A percentile compares a stretch with the other conserved stretches of the same genome.
Conservation (phyloP, 2,888 invertebrate genomes). For the Norana najaformis region DNA sequence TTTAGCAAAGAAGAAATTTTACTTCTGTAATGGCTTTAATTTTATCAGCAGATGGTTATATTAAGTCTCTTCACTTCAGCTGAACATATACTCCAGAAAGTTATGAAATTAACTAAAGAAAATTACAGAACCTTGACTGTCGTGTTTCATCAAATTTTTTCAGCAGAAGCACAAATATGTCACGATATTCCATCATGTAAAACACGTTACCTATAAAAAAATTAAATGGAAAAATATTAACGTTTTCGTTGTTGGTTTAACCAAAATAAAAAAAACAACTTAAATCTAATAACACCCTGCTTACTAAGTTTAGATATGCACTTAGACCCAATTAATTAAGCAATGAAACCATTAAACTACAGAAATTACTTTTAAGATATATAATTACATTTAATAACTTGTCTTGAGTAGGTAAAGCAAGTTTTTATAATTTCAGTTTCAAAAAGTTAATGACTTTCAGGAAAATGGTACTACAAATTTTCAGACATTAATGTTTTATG, state of each 20-base stretch:
- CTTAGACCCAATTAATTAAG: background rate
- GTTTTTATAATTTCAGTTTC: background rate
- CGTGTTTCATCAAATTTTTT: slow-evolving; percentile 81
- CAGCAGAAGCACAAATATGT: slow-evolving; percentile 80
- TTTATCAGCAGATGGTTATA: background rate
- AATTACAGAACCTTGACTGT: slow-evolving; percentile 74
- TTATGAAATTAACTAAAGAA: background rate
- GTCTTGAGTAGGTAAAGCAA: background rate
- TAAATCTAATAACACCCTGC: background rate
- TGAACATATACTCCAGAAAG: background rate
- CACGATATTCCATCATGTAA: slow-evolving; percentile 90
- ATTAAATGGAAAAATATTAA: background rate
- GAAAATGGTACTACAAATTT: background rate
- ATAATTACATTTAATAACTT: background rate
- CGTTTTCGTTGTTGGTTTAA: background rate
- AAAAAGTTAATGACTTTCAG: background rate
- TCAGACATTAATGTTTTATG: background rate
- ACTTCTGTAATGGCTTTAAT: background rate
- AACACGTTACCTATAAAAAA: slow-evolving; percentile 64
- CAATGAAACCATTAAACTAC: background rate
- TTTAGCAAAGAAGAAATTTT: background rate
- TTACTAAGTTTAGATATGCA: background rate
- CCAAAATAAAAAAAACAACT: background rate
- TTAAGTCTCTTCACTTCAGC: background rate
- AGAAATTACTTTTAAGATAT: too few relatives aligned